Base-by-base conservation (phyloP, 2,113 vertebrate genomes). In the Microtus richardsoni region DNA sequence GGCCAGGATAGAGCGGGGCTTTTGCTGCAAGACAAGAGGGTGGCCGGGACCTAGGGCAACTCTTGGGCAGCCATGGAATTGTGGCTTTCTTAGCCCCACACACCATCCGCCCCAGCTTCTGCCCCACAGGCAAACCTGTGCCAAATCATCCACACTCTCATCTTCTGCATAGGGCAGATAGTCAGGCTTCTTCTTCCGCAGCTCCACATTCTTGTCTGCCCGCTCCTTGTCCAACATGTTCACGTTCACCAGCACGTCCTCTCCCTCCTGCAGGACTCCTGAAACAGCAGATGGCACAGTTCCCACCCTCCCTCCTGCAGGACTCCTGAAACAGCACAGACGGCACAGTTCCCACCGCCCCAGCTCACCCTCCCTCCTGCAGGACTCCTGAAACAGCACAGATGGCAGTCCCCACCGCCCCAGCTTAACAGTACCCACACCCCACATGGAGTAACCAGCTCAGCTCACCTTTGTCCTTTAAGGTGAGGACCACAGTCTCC, bases 91-190 rank as follows among this genome's bases (percentile, higher is more conserved):
- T 14, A 4, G 62, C 17, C 9, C 54, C 17, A 17, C 0, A 1
- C 0, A 8, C 75, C 22, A 0, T 13, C 64, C 0, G 14, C 70
- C 44, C 68, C 33, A 3, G 62, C 24, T 9, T 0, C 22, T 8
- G 1, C 3, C 4, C 74, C 0, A 64, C 36, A 1, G 0, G 47
- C 44, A 0, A 89, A 66, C 94, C 94, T 97, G 95, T 0, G 98
- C 98, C 99, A 99, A 98, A 98, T 99, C 99, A 0, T 99, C 99
- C 89, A 99, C 98, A 0, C 97, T 99, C 97, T 99, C 99, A 0
- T 99, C 99, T 85, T 99, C 99, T 0, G 99, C 98, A 0, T 99
- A 99, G 2, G 99, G 99, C 96, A 99, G 98, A 95, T 99, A 99
- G 33, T 99, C 99, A 0, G 99, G 99, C 96, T 99, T 99, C 94